Evolutionary conservation across 2,888 invertebrate species (phyloP).

Genomic region (Hypomecis punctinalis): DNA sequence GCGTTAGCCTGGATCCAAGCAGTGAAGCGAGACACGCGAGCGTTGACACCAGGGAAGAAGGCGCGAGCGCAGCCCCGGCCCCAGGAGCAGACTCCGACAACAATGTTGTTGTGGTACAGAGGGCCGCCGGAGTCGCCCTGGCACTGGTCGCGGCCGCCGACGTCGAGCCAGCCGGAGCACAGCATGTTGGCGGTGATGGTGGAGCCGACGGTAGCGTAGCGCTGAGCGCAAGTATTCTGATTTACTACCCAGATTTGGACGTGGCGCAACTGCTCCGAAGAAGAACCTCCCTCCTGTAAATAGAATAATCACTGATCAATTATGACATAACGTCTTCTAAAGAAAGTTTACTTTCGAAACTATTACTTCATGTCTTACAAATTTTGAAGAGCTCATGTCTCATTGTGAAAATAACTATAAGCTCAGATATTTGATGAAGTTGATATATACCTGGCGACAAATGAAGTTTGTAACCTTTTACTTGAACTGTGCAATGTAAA

Average conservation of each 20-base stretch:
- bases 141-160: constrained; percentile 71
- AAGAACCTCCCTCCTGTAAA: constrained; percentile 28
- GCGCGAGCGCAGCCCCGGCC: constrained; percentile 50
- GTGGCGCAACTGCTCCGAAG: constrained; percentile 48
- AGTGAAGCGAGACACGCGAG: constrained; percentile 58
- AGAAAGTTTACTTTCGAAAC: no score
- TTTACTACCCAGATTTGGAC: constrained; percentile 54
- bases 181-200: constrained; percentile 40
- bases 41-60: constrained; percentile 55
- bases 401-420: no score
- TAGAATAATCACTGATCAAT: no score
- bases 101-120: constrained; percentile 58
- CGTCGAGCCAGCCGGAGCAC: constrained; percentile 64
- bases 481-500: no score
- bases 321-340: no score
- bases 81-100: constrained; percentile 61
- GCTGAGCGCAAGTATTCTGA: constrained; percentile 45
- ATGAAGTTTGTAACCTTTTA: no score
- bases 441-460: no score
- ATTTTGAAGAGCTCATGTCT: no score
- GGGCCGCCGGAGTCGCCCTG: constrained; percentile 68
- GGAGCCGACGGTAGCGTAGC: constrained; percentile 37
- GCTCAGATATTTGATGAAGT: no score
- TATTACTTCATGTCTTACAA: no score
- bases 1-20: constrained; percentile 59